Percentiles rank a stretch among this genome's conserved stretches.
These are phyloP conservation scores for Cygnus atratus DNA, from an alignment of 2,113 vertebrate species.

Conservation along the genomic window DNA sequence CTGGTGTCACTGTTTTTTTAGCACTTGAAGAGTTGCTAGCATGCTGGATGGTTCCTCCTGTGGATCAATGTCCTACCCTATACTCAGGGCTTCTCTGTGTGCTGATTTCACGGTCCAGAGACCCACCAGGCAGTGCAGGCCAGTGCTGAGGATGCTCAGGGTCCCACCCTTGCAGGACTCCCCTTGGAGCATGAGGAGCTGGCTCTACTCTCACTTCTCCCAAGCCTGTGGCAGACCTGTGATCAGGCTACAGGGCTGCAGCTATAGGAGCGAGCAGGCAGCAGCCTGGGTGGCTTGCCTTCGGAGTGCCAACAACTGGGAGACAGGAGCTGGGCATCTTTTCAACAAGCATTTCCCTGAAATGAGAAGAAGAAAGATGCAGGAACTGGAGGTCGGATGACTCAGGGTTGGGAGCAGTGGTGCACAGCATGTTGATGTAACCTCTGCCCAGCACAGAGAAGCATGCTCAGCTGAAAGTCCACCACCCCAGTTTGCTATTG, in stretches of 20 bases:
- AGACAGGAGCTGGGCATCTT: background rate
- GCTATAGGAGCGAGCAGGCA: background rate
- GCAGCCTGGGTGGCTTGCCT: background rate
- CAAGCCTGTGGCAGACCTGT: background rate
- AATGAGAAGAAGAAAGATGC: background rate
- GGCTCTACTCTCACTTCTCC: background rate
- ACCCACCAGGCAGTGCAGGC: background rate
- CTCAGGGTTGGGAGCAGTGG: background rate
- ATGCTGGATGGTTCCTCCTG: background rate
- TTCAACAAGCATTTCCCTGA: background rate
- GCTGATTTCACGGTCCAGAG: background rate
- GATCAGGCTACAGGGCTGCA: background rate
- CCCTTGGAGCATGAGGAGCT: rapidly evolving
- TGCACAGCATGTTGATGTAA: background rate
- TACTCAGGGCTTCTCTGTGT: background rate
- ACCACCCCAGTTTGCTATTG: background rate
- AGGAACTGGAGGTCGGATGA: background rate
- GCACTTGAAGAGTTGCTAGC: background rate
- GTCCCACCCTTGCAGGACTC: background rate
- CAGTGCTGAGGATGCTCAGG: background rate
- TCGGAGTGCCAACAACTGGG: background rate
- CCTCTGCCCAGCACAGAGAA: background rate
- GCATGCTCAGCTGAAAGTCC: background rate
- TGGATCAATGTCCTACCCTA: background rate
- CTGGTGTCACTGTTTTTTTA: background rate